These are phyloP conservation scores for Ceyx cyanopectus DNA, from an alignment of 2,113 vertebrate genomes.

Conservation along the genomic window DNA sequence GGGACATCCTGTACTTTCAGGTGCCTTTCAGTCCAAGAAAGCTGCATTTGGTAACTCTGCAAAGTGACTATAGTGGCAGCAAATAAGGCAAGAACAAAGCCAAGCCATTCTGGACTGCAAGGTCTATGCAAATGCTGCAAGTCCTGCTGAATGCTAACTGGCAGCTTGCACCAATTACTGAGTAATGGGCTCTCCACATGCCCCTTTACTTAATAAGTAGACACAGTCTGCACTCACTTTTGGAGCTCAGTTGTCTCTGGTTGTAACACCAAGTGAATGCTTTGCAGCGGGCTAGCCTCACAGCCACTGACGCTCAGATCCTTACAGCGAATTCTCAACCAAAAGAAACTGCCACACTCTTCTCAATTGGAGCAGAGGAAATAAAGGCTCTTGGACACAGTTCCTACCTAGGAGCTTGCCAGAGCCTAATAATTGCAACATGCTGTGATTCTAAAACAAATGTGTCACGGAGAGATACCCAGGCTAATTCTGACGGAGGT, in stretches of 20 bases:
- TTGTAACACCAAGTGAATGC: constrained; percentile 47
- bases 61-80: constrained; percentile 23
- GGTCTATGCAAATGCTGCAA: constrained; percentile 48
- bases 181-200: constrained; percentile 53
- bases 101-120: constrained; percentile 21
- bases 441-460: constrained; percentile 53
- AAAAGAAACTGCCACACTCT: constrained; percentile 52
- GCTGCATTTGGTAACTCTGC: constrained; percentile 10
- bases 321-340: constrained; percentile 20
- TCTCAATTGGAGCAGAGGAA: constrained; percentile 42
- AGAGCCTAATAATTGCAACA: constrained; percentile 46
- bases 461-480: constrained; percentile 21
- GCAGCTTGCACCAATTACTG: constrained; percentile 58
- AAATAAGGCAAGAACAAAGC: constrained; percentile 55
- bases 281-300: constrained; percentile 22
- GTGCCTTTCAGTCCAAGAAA: constrained; percentile 5
- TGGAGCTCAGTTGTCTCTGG: constrained; percentile 49
- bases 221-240: constrained; percentile 29
- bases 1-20: constrained; percentile 25
- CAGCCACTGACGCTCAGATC: constrained; percentile 34
- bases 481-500: constrained; percentile 1
- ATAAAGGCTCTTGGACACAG: constrained; percentile 50
- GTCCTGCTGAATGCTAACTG: constrained; percentile 60
- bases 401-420: constrained; percentile 37
- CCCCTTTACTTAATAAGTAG: constrained; percentile 46